Base-by-base conservation (phyloP, 2,888 invertebrate species). In the Epinotia bilunana region DNA sequence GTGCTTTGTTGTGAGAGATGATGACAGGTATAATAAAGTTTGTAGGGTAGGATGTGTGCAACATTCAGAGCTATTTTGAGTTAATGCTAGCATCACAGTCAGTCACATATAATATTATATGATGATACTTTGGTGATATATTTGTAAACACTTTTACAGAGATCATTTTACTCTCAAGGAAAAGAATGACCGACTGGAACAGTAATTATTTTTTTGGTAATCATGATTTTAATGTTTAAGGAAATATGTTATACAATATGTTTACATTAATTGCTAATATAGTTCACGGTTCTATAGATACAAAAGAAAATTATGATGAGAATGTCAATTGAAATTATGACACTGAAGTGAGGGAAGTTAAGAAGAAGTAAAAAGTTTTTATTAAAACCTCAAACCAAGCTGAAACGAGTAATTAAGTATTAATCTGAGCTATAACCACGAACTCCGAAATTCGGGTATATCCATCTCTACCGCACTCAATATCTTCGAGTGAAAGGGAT, bases 321-420 rank as follows among this genome's bases (percentile, higher is more conserved):
- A 33, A 33, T 33, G 6, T 33, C 49, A 49, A 16, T 49, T 49
- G 49, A 49, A 49, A 49, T 49, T 16, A 16, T 49, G 49, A 16
- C 49, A 49, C 49, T 49, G 7, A 33, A 6, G 6, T 49, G 33
- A 33, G 6, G 6, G 16, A 53, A 11, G 20, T 46, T 0, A 23
- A 13, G 7, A 28, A 7, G 13, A 33, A 9, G 61, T n/a, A 28
- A 3, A 64, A 23, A 28, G n/a, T 13, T 28, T 64, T 64, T 23
- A 13, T 64, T 23, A 6, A 23, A 53, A 28, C n/a, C 49, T 49
- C 16, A 53, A 43, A 58, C 11, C 60, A 57, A 20, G 73, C 73
- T 62, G 55, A n/a, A n/a, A n/a, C n/a, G n/a, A n/a, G n/a, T n/a
- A n/a, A n/a, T n/a, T n/a, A n/a, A n/a, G n/a, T n/a, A n/a, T n/a